Evolutionary conservation across 2,888 invertebrate genomes (phyloP), one percentile per base, ranked within the genome.

Genomic region (Phalangium opilio): DNA sequence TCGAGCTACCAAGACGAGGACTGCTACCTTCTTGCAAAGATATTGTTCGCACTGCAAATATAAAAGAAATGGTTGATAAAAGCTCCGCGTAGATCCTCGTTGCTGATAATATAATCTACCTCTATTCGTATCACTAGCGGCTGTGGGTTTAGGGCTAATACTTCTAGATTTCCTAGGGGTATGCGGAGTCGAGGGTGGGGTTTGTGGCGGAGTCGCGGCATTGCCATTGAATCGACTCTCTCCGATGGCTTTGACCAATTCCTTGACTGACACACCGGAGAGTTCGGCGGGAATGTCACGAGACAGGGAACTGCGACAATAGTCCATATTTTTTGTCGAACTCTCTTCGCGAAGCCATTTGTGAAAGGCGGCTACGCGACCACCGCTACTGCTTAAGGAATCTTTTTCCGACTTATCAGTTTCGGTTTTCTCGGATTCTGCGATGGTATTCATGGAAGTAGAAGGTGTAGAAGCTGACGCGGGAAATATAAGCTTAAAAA

Each of bases 151-250:
- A 10, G 61, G 60, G 45, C 63, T 62, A 7, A 61, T 52, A 41
- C 58, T 58, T 48, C 60, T 60, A 8, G 52, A 53, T 41, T 47
- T 39, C 8, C 51, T 48, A 2, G 68, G 64, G 50, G 65, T 67
- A 39, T 53, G 58, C 41, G 62, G 61, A 48, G 70, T 67, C 44
- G 73, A 71, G 4, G 78, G 78, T 8, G 70, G 70, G 1, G 79
- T 79, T 41, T 76, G 75, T 3, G 79, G 78, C 5, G 79, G 79
- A 1, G 80, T 81, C 1, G 75, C 73, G 32, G 78, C 78, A 63
- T 83, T 83, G 2, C 82, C 83, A 67, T 83, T 84, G n/a, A 78
- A 77, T 42, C 79, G 71, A 49, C 77, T 76, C 62, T 81, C 81
- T 1, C 79, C 79, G 62, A 82, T 76, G 1, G 76, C 78, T 59